A percentile compares a stretch with the other conserved stretches of the same genome.
phyloP scores from a whole-genome alignment of 2,797 vertebrate genomes.

The Sebastes diploproa region DNA sequence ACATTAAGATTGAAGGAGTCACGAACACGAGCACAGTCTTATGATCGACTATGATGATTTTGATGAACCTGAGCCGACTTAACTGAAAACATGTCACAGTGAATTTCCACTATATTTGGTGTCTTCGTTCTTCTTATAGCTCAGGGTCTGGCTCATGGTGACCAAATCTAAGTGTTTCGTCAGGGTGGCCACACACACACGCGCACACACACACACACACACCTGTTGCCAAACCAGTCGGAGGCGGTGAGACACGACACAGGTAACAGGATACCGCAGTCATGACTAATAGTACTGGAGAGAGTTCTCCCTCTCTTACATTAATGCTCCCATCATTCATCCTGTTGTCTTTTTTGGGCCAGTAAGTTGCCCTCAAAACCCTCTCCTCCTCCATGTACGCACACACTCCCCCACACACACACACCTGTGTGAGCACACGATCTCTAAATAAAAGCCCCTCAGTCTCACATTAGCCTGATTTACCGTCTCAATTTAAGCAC shows the following conservation, averaged over 20 bases:
- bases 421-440: conserved; percentile 30
- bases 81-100: background rate
- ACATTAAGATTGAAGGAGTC: conserved; percentile 4
- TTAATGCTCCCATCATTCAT: conserved; percentile 54
- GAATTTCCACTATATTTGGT: background rate
- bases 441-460: conserved; percentile 43
- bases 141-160: background rate
- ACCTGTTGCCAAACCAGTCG: conserved; percentile 36
- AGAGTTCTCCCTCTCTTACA: conserved; percentile 15
- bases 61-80: background rate
- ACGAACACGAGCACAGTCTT: background rate
- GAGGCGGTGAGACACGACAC: conserved; percentile 4
- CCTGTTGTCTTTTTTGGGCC: conserved; percentile 45
- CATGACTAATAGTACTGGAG: conserved; percentile 20
- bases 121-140: background rate
- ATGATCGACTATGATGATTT: background rate
- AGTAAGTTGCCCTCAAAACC: conserved; percentile 8
- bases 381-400: background rate
- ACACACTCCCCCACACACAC: background rate
- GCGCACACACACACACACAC: conserved; percentile 8
- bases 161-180: background rate
- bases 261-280: conserved; percentile 18
- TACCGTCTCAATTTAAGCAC: conserved; percentile 60
- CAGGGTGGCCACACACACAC: background rate
- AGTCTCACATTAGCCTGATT: conserved; percentile 66